phyloP scores from a whole-genome alignment of 2,888 invertebrate species.

The Xestia ashworthii region DNA sequence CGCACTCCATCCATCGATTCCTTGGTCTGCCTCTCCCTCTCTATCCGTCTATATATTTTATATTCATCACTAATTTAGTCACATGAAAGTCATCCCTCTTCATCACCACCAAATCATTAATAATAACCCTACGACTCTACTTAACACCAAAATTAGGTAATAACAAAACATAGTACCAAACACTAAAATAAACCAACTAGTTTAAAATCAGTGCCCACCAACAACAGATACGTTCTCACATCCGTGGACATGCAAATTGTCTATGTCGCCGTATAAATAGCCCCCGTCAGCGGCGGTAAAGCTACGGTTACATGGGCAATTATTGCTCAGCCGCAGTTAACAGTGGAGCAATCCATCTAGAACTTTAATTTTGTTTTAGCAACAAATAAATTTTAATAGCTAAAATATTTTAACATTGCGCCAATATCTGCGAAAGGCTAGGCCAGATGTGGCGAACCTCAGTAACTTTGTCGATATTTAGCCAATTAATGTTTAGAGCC shows the following conservation, averaged over 20 bases:
- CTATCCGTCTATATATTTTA: no score
- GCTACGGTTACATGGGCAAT: not conserved
- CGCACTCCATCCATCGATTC: no score
- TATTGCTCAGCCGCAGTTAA: not conserved
- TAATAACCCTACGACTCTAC: not conserved
- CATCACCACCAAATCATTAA: not conserved
- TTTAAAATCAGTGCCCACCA: slow-evolving; percentile 1
- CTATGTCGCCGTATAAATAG: slow-evolving; percentile 35
- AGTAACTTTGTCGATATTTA: no score
- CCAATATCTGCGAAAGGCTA: no score
- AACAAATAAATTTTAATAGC: no score
- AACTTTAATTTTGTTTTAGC: not conserved
- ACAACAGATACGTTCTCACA: slow-evolving; percentile 24
- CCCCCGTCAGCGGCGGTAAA: not conserved
- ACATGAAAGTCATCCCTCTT: no score
- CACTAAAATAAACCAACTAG: slow-evolving; percentile 3
- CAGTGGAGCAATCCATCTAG: not conserved
- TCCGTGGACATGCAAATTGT: slow-evolving; percentile 38
- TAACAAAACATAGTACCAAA: not conserved
- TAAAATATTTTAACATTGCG: no score
- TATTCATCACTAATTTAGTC: no score
- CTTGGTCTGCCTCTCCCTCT: no score
- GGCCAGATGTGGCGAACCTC: no score
- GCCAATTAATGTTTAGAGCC: no score
- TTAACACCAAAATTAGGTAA: not conserved